Percentiles rank a stretch among this genome's conserved stretches.
phyloP scores from a whole-genome alignment of 2,113 vertebrate genomes.

The Raja brachyura region DNA sequence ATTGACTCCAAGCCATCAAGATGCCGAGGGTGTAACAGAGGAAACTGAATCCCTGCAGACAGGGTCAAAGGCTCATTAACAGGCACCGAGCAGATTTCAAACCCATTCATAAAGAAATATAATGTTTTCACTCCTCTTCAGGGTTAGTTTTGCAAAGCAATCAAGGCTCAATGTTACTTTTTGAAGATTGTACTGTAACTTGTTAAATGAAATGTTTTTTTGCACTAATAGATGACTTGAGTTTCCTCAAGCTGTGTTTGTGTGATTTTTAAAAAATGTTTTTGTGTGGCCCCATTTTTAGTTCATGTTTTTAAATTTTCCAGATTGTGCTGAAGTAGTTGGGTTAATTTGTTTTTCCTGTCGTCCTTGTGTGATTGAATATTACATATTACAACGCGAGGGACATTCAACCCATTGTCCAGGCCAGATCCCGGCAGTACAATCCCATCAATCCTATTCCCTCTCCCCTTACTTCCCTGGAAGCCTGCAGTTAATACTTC shows the following conservation, averaged over 20 bases:
- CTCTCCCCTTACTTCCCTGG: too few relatives aligned
- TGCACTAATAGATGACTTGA: slow-evolving; percentile 45
- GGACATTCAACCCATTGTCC: too few relatives aligned
- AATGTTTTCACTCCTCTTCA: slow-evolving; percentile 35
- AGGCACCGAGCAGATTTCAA: slow-evolving; percentile 36
- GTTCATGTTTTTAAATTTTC: not conserved
- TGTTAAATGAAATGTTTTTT: slow-evolving; percentile 41
- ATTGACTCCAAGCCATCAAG: not conserved
- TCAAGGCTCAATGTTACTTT: slow-evolving; percentile 39
- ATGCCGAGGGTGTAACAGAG: not conserved
- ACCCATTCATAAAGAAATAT: slow-evolving; percentile 24
- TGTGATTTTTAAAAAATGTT: slow-evolving; percentile 8
- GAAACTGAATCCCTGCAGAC: slow-evolving; percentile 1
- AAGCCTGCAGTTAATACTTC: too few relatives aligned
- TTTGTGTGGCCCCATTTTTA: not conserved
- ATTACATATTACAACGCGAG: too few relatives aligned
- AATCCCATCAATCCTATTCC: too few relatives aligned
- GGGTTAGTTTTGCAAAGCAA: slow-evolving; percentile 42
- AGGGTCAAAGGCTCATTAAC: not conserved
- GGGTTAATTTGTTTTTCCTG: not conserved
- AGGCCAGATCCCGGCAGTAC: too few relatives aligned
- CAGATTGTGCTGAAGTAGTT: not conserved
- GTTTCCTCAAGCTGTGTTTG: slow-evolving; percentile 37
- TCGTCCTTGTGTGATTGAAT: not conserved
- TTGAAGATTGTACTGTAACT: slow-evolving; percentile 43